These are phyloP conservation scores for Scolopax mira DNA, from an alignment of 2,113 vertebrate genomes.

Conservation along the genomic window DNA sequence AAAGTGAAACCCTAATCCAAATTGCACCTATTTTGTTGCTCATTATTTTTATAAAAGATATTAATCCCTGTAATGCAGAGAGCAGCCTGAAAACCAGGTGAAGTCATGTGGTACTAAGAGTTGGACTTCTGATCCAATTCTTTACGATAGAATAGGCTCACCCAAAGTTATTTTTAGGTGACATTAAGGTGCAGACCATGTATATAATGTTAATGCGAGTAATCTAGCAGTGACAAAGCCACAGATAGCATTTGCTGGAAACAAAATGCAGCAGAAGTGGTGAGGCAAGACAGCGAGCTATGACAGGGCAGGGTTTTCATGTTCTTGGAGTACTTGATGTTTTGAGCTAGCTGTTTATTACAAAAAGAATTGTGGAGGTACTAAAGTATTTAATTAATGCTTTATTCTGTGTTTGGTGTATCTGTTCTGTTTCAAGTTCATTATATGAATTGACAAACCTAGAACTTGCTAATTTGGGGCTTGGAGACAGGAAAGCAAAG, in stretches of 20 bases:
- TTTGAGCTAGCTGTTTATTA: not conserved
- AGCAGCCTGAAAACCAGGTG: not conserved
- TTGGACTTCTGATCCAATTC: not conserved
- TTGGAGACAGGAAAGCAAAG: not conserved
- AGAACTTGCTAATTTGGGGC: not conserved
- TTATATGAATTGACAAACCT: not conserved
- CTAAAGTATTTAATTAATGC: not conserved
- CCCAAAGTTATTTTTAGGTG: not conserved
- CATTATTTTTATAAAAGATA: not conserved
- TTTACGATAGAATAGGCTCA: not conserved
- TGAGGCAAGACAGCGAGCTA: not conserved
- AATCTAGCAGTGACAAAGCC: not conserved
- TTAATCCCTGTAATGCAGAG: not conserved
- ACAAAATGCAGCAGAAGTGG: not conserved
- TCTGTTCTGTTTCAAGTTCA: not conserved
- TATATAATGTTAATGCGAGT: not conserved
- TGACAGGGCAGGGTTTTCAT: not conserved
- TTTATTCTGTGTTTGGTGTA: not conserved
- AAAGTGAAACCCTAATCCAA: not conserved
- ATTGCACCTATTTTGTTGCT: rapidly evolving
- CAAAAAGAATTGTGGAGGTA: not conserved
- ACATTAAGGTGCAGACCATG: not conserved
- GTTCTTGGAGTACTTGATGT: not conserved
- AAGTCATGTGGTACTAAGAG: not conserved
- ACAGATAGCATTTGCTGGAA: not conserved